Evolutionary conservation across 2,888 invertebrate genomes (phyloP).

Genomic region (Choristoneura rosaceana): DNA sequence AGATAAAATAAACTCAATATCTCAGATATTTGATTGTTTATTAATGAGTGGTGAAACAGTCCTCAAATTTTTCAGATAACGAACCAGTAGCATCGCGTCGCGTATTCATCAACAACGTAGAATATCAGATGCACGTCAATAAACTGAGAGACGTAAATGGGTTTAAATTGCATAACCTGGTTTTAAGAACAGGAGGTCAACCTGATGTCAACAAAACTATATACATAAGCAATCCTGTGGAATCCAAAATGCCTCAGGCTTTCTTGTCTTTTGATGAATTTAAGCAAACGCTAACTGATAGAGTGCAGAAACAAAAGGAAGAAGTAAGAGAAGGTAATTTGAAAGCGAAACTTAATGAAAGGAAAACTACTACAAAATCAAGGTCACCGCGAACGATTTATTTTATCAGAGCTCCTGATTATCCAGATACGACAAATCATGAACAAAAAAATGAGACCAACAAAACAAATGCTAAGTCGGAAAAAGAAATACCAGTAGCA

Average conservation of each 20-base stretch:
- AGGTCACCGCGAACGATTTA: background rate
- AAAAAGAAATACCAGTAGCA: background rate
- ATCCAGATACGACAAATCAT: background rate
- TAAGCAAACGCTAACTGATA: conserved; percentile 56
- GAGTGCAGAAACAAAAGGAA: conserved; percentile 50
- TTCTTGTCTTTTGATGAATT: conserved; percentile 67
- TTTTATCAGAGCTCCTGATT: background rate
- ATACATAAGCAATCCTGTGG: conserved; percentile 75
- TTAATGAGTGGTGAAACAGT: too few species aligned
- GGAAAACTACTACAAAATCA: background rate
- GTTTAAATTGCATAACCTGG: conserved; percentile 68
- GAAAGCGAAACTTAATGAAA: conserved; percentile 7
- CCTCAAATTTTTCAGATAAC: background rate
- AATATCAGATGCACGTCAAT: conserved; percentile 65
- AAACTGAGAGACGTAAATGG: conserved; percentile 73
- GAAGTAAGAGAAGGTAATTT: conserved; percentile 38
- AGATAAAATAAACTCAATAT: too few species aligned
- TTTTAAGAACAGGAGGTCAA: conserved; percentile 52
- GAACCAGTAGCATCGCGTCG: conserved; percentile 50
- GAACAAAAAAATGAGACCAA: background rate
- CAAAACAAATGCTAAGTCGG: background rate
- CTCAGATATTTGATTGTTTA: too few species aligned
- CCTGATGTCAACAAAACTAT: conserved; percentile 54
- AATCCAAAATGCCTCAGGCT: conserved; percentile 67
- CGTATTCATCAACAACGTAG: conserved; percentile 51